Conservation (phyloP, 2,888 invertebrate genomes). For the Xestia ashworthii region DNA sequence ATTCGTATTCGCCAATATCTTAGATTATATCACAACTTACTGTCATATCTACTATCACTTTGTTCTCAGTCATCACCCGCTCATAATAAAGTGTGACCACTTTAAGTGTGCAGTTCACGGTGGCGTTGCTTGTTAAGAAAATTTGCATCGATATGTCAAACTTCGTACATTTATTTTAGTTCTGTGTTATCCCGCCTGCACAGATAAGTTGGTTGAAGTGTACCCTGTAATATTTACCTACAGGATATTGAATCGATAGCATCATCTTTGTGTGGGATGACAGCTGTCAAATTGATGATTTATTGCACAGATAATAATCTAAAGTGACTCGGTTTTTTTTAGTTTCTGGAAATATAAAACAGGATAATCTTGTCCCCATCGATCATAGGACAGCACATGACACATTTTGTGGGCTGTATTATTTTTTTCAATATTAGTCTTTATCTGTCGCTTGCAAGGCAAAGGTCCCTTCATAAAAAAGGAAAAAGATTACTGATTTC, state of each 20-base stretch:
- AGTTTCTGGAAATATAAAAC: constrained; percentile 29
- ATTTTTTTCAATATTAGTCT: background rate
- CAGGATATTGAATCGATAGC: constrained; percentile 4
- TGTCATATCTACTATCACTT: background rate
- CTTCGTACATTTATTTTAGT: no score
- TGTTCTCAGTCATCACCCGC: background rate
- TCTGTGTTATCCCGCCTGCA: no score
- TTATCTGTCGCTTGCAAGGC: background rate
- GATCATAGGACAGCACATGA: constrained; percentile 22
- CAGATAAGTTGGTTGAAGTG: no score
- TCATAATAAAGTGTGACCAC: background rate
- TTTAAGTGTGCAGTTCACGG: no score
- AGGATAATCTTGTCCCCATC: constrained; percentile 20
- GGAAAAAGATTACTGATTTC: background rate
- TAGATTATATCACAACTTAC: background rate
- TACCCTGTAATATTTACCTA: background rate
- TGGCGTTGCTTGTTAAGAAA: no score
- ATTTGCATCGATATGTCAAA: no score
- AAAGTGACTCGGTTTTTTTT: constrained; percentile 14
- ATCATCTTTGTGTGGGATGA: constrained; percentile 23
- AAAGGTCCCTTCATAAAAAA: background rate
- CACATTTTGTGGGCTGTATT: constrained; percentile 1
- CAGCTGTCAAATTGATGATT: constrained; percentile 47
- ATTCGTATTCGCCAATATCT: background rate
- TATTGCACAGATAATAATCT: constrained; percentile 45